phyloP scores from a whole-genome alignment of 1,140 invertebrate species.

The Yoshiicerus persimilis region DNA sequence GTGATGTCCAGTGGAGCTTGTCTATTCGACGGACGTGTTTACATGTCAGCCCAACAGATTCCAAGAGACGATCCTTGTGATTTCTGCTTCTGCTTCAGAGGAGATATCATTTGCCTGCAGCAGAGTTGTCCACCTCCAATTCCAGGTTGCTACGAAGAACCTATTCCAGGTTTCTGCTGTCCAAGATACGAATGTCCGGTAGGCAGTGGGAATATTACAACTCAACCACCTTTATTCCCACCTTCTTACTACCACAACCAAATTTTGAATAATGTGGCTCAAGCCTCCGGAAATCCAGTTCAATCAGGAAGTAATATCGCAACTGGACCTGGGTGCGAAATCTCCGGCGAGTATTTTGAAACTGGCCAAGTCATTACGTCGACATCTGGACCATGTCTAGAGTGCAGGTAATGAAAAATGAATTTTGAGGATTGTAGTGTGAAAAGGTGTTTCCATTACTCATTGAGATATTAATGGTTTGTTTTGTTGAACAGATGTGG shows the following conservation, averaged over 20 bases:
- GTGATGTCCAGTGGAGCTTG: constrained; percentile 83
- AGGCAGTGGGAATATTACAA: constrained; percentile 73
- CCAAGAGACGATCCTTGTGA: constrained; percentile 90
- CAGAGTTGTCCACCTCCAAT: constrained; percentile 93
- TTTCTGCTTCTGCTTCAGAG: constrained; percentile 95
- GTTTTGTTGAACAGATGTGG: constrained; percentile 86
- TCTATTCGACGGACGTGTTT: constrained; percentile 85
- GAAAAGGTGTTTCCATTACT: constrained; percentile 20
- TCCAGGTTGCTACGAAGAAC: constrained; percentile 83
- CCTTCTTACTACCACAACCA: constrained; percentile 70
- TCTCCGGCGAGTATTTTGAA: constrained; percentile 76
- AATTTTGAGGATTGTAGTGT: constrained; percentile 5
- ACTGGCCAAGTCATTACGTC: constrained; percentile 79
- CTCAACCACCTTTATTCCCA: constrained; percentile 76
- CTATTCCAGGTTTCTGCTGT: constrained; percentile 90
- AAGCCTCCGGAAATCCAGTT: not conserved
- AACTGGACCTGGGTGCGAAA: constrained; percentile 75
- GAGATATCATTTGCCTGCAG: constrained; percentile 91
- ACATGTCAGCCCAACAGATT: constrained; percentile 91
- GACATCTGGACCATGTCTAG: constrained; percentile 84
- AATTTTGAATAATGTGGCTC: constrained; percentile 32
- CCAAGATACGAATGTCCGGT: constrained; percentile 91
- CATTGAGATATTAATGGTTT: constrained; percentile 52
- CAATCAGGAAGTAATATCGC: constrained; percentile 57
- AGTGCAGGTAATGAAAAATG: constrained; percentile 78